A percentile compares a stretch with the other conserved stretches of the same genome.
phyloP scores from a whole-genome alignment of 2,113 vertebrate species.

The human region GRCh38 chr3:19818001-19818500 shows the following conservation, averaged over 20 bases:
- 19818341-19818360: neutral
- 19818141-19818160: neutral
- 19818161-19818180: neutral
- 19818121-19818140: neutral
- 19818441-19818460: neutral
- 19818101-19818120: neutral
- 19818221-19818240: neutral
- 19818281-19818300: neutral
- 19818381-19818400: neutral
- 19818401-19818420: neutral
- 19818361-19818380: neutral
- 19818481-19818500: neutral
- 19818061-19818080: neutral
- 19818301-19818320: neutral
- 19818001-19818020: neutral
- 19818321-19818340: neutral
- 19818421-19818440: neutral
- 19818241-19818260: neutral
- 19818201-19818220: neutral
- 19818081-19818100: neutral
- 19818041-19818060: neutral
- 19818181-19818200: neutral
- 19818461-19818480: neutral
- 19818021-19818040: neutral
- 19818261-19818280: neutral